Conservation (phyloP, 2,113 vertebrate genomes). For the Channa maculata region DNA sequence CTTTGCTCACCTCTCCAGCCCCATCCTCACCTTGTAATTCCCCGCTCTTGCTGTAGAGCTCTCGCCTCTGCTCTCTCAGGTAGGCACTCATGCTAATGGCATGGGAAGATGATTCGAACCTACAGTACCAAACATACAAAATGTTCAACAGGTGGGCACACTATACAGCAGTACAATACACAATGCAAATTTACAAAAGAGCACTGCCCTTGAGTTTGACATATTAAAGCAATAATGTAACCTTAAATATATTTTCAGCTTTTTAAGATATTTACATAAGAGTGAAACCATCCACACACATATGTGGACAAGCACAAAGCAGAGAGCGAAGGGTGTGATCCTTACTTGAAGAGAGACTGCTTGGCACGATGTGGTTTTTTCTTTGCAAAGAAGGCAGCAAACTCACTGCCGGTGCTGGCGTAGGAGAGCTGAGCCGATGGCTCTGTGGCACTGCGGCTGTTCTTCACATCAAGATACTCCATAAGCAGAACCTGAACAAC, state of each 20-base stretch:
- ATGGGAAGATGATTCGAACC: slow-evolving; percentile 96
- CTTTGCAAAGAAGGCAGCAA: slow-evolving; percentile 96
- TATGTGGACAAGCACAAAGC: neutral
- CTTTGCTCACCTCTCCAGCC: neutral
- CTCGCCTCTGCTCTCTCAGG: slow-evolving; percentile 93
- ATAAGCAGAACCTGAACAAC: slow-evolving; percentile 91
- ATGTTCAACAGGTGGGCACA: slow-evolving; percentile 10
- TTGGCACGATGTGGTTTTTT: slow-evolving; percentile 95
- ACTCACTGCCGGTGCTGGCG: slow-evolving; percentile 93
- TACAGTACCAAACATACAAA: slow-evolving; percentile 40
- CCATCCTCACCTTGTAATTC: slow-evolving; percentile 92
- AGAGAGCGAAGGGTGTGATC: neutral
- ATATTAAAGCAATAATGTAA: slow-evolving; percentile 4
- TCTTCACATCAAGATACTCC: slow-evolving; percentile 99
- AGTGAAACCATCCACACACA: no score
- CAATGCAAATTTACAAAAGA: neutral
- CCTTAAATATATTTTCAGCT: neutral
- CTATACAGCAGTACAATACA: neutral
- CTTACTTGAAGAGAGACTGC: slow-evolving; percentile 96
- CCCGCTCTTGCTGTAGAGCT: slow-evolving; percentile 98
- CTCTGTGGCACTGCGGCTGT: slow-evolving; percentile 91
- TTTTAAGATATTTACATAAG: neutral
- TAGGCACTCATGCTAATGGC: slow-evolving; percentile 99
- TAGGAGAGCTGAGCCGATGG: slow-evolving; percentile 94
- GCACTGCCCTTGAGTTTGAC: neutral